Evolutionary conservation across 1,140 invertebrate species (phyloP).

Genomic region (Acromyrmex charruanus): DNA sequence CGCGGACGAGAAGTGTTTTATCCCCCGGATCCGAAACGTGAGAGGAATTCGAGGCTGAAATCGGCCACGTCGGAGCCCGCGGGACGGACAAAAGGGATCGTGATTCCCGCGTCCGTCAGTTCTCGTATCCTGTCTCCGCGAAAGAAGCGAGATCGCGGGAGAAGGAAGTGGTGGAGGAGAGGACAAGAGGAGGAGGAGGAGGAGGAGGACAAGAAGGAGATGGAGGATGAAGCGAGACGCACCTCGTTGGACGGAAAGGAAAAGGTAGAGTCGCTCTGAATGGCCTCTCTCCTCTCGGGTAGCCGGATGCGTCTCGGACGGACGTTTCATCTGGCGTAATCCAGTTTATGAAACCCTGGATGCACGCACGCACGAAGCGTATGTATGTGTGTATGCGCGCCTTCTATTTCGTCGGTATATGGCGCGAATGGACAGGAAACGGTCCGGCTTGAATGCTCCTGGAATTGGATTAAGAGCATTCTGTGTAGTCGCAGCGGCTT

Average conservation of each 20-base stretch:
- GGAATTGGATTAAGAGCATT: conserved; percentile 80
- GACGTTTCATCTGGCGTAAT: conserved; percentile 80
- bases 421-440: conserved; percentile 83
- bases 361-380: conserved; percentile 27
- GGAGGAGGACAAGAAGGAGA: not conserved
- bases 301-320: conserved; percentile 82
- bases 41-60: conserved; percentile 71
- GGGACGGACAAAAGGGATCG: conserved; percentile 76
- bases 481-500: conserved; percentile 52
- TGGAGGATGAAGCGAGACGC: conserved; percentile 20
- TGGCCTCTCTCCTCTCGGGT: conserved; percentile 77
- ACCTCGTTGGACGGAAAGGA: conserved; percentile 55
- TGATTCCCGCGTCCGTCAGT: conserved; percentile 75
- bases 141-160: conserved; percentile 79
- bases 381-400: conserved; percentile 62
- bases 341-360: conserved; percentile 82
- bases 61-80: conserved; percentile 69
- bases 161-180: conserved; percentile 66
- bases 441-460: conserved; percentile 78
- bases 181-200: not conserved
- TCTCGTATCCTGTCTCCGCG: conserved; percentile 75
- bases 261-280: conserved; percentile 74
- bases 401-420: conserved; percentile 75
- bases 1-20: conserved; percentile 69
- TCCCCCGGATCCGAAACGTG: conserved; percentile 73